Evolutionary conservation across 2,113 vertebrate genomes (phyloP), one percentile per base, ranked within the genome.

Genomic region (Noturus placidus): DNA sequence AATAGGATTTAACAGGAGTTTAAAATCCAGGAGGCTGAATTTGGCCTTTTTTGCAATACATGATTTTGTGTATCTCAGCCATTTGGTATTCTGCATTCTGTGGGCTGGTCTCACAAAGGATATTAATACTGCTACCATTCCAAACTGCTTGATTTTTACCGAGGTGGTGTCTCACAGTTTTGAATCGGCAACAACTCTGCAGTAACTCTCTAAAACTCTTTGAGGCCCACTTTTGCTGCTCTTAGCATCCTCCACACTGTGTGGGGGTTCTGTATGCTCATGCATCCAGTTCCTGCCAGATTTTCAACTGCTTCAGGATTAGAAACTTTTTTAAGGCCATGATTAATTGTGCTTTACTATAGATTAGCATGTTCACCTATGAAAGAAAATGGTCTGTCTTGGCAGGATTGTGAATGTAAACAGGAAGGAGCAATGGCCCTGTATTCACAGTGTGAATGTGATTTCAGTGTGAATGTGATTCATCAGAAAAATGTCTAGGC

Each of bases 381-480:
- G 14, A 56, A 35, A 56, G 30, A 27, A 84, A 50, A 33, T 7
- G 27, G 25, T 67, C 69, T 52, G 65, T 57, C 20, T 35, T 25
- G 3, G 5, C n/a, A 72, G n/a, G 74, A 77, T 50, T 46, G 46
- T 46, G 9, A 27, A 27, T 27, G 38, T 30, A 52, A 52, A 30
- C 72, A 50, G 13, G 46, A 52, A 78, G 54, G 35, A 76, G 20
- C 10, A 38, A 33, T 74, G 50, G 30, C 35, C 22, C 70, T 33
- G 38, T 22, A 50, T 50, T 63, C 38, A 61, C 52, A 38, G 33
- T n/a, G n/a, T n/a, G n/a, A n/a, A n/a, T n/a, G n/a, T n/a, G n/a
- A n/a, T n/a, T 85, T 59, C 57, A 82, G 84, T 54, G 52, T 87
- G 72, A 87, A 85, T 78, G 15, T 69, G 61, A 86, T 90, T 84